These are phyloP conservation scores for Caenorhabditis uteleia DNA, from an alignment of 2,888 invertebrate genomes.

Conservation along the genomic window DNA sequence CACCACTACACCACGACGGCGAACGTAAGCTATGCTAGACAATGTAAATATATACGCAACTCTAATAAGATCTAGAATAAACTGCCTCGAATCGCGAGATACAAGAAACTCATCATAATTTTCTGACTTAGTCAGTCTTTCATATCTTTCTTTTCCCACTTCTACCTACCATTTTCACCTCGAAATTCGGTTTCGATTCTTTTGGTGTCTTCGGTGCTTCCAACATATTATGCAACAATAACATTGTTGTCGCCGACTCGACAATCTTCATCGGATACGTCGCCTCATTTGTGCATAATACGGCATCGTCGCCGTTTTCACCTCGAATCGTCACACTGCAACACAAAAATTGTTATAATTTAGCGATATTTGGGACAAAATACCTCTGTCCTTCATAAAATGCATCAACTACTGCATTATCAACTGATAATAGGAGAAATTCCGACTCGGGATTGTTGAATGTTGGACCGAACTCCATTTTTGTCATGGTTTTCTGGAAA, in stretches of 20 bases:
- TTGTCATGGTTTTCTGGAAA: conserved; percentile 35
- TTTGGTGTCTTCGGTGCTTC: conserved; percentile 12
- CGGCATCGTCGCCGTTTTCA: conserved; percentile 20
- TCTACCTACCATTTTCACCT: conserved; percentile 9
- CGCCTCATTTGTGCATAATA: conserved; percentile 18
- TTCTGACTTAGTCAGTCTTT: no score
- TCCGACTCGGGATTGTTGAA: conserved; percentile 10
- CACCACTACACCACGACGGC: no score
- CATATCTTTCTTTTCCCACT: no score
- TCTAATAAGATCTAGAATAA: no score
- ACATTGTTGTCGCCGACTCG: conserved; percentile 27
- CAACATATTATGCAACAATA: conserved; percentile 16
- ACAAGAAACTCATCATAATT: no score
- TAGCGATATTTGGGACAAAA: no score
- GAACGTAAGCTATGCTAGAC: no score
- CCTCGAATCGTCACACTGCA: conserved; percentile 27
- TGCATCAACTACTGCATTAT: conserved; percentile 16
- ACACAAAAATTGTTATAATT: not conserved
- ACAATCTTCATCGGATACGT: conserved; percentile 34
- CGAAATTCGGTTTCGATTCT: conserved; percentile 9
- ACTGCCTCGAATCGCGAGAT: no score
- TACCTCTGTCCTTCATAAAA: conserved; percentile 13
- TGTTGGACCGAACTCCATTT: conserved; percentile 14
- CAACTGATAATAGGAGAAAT: conserved; percentile 29
- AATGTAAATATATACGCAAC: no score